A percentile compares a stretch with the other conserved stretches of the same genome.
Evolutionary conservation across 2,888 invertebrate species (phyloP).

Genomic region (Apocheima hispidaria): DNA sequence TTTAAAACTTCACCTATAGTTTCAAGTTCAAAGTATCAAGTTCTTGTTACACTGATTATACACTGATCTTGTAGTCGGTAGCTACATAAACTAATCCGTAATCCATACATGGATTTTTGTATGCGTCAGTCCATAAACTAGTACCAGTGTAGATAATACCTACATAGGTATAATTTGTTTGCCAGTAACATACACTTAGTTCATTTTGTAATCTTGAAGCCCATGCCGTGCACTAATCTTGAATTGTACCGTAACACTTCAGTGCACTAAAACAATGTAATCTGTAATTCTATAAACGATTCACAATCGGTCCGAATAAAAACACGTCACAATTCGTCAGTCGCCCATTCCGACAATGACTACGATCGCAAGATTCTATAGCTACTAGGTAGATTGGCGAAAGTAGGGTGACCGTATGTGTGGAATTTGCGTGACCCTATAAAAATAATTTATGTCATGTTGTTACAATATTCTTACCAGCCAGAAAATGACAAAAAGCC

Average conservation of each 20-base stretch:
- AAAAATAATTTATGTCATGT: neutral
- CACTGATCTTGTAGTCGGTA: neutral
- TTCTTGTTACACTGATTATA: neutral
- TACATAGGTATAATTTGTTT: too few species aligned
- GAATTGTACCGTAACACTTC: neutral
- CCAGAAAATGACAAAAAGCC: neutral
- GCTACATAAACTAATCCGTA: neutral
- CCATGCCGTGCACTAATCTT: too few species aligned
- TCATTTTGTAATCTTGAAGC: neutral
- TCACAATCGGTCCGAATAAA: neutral
- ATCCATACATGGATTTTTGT: neutral
- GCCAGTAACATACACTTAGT: neutral
- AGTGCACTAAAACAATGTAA: neutral
- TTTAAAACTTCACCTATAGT: too few species aligned
- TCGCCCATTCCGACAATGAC: slow-evolving; percentile 26
- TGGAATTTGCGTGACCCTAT: neutral
- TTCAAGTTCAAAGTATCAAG: neutral
- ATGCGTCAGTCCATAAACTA: neutral
- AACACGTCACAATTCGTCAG: slow-evolving; percentile 34
- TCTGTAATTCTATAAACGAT: neutral
- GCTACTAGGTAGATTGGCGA: slow-evolving; percentile 27
- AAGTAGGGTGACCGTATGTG: slow-evolving; percentile 13
- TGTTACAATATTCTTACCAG: neutral
- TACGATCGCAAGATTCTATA: slow-evolving; percentile 22
- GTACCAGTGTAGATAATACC: too few species aligned